These are phyloP conservation scores for Watsonalla binaria DNA, from an alignment of 2,888 invertebrate species.

Conservation along the genomic window DNA sequence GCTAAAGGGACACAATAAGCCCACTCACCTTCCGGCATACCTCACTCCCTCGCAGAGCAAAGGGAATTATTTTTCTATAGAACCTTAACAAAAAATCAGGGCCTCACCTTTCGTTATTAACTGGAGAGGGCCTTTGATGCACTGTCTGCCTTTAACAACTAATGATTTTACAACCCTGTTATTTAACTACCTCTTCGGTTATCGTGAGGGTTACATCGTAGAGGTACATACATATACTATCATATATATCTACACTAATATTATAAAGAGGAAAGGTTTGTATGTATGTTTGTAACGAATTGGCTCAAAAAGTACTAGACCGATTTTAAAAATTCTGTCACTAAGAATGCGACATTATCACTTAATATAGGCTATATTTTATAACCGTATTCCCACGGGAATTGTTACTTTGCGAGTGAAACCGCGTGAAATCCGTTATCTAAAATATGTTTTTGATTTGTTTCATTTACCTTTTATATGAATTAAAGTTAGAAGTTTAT, in stretches of 20 bases:
- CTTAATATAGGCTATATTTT: no score
- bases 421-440: no score
- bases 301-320: no score
- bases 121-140: conserved; percentile 63
- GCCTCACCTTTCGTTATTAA: conserved; percentile 73
- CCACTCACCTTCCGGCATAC: conserved; percentile 20
- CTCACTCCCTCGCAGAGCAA: conserved; percentile 34
- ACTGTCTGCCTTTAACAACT: conserved; percentile 54
- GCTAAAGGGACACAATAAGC: conserved; percentile 44
- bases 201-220: conserved; percentile 30
- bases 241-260: no score
- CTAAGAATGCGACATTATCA: no score
- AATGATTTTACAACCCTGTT: conserved; percentile 66
- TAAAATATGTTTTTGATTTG: background rate
- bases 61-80: conserved; percentile 55
- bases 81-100: conserved; percentile 55
- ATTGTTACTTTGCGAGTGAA: no score
- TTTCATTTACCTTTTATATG: background rate
- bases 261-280: no score
- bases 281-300: no score
- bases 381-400: no score
- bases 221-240: conserved; percentile 1
- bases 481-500: background rate
- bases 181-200: conserved; percentile 34
- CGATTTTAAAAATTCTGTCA: no score